These are phyloP conservation scores for Saccostrea echinata DNA, from an alignment of 1,140 invertebrate genomes.

Conservation along the genomic window DNA sequence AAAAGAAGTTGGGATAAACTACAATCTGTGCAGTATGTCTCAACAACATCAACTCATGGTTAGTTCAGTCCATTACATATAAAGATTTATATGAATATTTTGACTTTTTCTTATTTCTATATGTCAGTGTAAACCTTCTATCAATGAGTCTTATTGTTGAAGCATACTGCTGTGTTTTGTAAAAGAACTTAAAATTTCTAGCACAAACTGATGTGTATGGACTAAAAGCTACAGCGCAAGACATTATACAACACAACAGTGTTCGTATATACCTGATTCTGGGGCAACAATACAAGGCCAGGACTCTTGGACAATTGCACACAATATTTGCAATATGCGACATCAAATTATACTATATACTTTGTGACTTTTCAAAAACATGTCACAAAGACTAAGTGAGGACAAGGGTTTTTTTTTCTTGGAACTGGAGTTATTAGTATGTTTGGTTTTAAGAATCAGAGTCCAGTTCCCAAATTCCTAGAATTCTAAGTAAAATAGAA, in stretches of 20 bases:
- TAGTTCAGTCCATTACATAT: no score
- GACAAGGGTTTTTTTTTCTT: no score
- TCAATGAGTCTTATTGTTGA: constrained; percentile 1
- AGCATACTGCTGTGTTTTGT: neutral
- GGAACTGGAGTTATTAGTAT: no score
- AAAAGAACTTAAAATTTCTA: neutral
- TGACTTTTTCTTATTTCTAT: no score
- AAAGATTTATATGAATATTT: no score
- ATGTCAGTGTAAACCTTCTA: no score
- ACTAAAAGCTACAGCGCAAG: constrained; percentile 17
- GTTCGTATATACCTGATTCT: neutral
- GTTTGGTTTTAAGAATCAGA: no score
- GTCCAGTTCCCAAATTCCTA: no score
- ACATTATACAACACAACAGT: constrained; percentile 7
- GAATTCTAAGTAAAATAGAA: no score
- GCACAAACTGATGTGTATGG: neutral
- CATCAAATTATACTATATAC: neutral
- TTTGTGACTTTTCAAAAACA: no score
- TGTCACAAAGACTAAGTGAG: no score
- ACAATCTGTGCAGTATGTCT: constrained; percentile 37
- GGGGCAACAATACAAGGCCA: neutral
- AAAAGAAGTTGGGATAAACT: constrained; percentile 43
- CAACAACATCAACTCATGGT: constrained; percentile 42
- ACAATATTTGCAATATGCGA: neutral
- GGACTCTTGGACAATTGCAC: neutral